phyloP scores from a whole-genome alignment of 2,797 vertebrate species.

The Erethizon dorsatum region DNA sequence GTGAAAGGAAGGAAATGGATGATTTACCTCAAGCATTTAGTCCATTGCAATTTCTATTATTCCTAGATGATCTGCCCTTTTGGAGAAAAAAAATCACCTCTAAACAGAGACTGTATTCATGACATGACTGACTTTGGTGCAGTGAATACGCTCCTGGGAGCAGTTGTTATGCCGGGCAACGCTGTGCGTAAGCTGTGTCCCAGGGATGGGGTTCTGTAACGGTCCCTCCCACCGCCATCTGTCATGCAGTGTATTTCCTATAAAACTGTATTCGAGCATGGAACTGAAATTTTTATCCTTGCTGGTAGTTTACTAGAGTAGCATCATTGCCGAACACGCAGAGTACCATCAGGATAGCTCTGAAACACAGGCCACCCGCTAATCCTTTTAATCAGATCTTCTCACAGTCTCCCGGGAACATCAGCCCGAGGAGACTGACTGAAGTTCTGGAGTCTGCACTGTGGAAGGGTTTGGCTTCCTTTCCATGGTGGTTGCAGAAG shows the following conservation, averaged over 20 bases:
- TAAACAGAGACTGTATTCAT: slow-evolving; percentile 60
- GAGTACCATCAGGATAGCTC: background rate
- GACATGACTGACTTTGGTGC: slow-evolving; percentile 23
- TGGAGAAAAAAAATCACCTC: slow-evolving; percentile 46
- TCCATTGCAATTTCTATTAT: slow-evolving; percentile 77
- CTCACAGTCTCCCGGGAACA: background rate
- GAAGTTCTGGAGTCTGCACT: background rate
- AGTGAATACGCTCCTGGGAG: background rate
- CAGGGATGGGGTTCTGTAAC: background rate
- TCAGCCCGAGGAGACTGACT: background rate
- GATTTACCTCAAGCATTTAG: slow-evolving; percentile 81
- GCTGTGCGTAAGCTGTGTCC: background rate
- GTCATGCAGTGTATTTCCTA: background rate
- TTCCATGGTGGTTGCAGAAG: background rate
- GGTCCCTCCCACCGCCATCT: background rate
- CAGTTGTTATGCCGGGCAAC: rapidly evolving
- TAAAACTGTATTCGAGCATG: slow-evolving; percentile 65
- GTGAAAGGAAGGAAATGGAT: slow-evolving; percentile 67
- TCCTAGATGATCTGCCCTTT: slow-evolving; percentile 67
- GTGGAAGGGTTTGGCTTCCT: background rate
- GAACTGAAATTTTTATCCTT: slow-evolving; percentile 73
- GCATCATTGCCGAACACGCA: slow-evolving; percentile 46
- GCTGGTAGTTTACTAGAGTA: slow-evolving; percentile 36
- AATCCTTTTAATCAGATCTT: background rate
- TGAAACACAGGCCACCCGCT: background rate